A percentile compares a stretch with the other conserved stretches of the same genome.
Conservation (phyloP, 2,797 vertebrate genomes). For the Amazona finschi region DNA sequence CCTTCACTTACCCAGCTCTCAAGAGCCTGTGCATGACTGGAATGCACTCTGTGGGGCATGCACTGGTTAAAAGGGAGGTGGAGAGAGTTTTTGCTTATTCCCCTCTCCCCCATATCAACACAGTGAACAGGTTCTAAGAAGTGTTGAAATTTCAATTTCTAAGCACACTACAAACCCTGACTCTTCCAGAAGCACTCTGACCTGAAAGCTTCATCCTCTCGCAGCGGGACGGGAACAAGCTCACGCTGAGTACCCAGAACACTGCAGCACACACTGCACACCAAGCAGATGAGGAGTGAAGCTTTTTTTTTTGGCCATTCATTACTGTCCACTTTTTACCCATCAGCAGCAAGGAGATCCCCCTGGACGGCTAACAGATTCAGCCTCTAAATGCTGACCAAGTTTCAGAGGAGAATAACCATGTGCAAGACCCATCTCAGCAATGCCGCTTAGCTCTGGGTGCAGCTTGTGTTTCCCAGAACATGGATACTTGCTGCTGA, state of each 20-base stretch:
- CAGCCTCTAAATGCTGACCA: not conserved
- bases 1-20: not conserved
- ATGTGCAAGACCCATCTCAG: rapidly evolving
- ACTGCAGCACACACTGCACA: not conserved
- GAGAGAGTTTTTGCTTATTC: not conserved
- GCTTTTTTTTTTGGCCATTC: not conserved
- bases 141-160: not conserved
- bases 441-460: not conserved
- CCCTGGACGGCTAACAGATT: not conserved
- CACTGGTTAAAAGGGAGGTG: not conserved
- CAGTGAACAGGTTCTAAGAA: not conserved
- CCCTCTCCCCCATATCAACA: rapidly evolving
- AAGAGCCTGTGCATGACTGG: rapidly evolving
- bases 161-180: not conserved
- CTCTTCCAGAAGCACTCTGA: not conserved
- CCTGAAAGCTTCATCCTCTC: not conserved
- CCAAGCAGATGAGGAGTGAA: not conserved
- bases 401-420: not conserved
- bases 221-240: not conserved
- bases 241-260: not conserved
- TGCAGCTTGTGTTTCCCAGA: not conserved
- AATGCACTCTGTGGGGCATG: not conserved
- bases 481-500: not conserved
- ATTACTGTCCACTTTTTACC: not conserved
- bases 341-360: not conserved